phyloP scores from a whole-genome alignment of 2,888 invertebrate genomes.

The Dynastes maya region DNA sequence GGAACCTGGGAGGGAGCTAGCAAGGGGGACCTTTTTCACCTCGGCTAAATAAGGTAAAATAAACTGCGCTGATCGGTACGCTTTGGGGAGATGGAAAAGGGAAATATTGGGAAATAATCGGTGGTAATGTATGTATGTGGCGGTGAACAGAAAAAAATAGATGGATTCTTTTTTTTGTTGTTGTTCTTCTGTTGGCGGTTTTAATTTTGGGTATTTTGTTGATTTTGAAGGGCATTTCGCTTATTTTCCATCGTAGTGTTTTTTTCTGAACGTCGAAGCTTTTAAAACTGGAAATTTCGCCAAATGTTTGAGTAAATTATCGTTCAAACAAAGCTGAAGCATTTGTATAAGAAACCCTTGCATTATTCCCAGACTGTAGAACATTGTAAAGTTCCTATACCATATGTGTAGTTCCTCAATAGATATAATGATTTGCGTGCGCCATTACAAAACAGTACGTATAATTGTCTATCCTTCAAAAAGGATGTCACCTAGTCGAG shows the following conservation, averaged over 20 bases:
- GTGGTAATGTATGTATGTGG: neutral
- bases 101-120: slow-evolving; percentile 11
- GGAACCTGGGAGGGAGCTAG: too few relatives aligned
- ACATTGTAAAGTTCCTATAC: too few relatives aligned
- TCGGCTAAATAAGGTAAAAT: slow-evolving; percentile 8
- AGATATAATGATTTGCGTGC: too few relatives aligned
- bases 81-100: neutral
- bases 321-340: too few relatives aligned
- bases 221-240: neutral
- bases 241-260: neutral
- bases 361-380: too few relatives aligned
- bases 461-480: too few relatives aligned
- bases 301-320: neutral
- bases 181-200: neutral
- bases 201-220: slow-evolving; percentile 9
- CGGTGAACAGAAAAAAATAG: neutral
- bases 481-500: too few relatives aligned
- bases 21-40: neutral
- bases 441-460: too few relatives aligned
- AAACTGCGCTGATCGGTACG: neutral
- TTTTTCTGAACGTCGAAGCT: too few relatives aligned
- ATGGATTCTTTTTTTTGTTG: neutral
- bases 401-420: too few relatives aligned
- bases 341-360: too few relatives aligned
- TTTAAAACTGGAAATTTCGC: neutral